Conservation (phyloP, 2,888 invertebrate genomes). For the Clunio marinus region DNA sequence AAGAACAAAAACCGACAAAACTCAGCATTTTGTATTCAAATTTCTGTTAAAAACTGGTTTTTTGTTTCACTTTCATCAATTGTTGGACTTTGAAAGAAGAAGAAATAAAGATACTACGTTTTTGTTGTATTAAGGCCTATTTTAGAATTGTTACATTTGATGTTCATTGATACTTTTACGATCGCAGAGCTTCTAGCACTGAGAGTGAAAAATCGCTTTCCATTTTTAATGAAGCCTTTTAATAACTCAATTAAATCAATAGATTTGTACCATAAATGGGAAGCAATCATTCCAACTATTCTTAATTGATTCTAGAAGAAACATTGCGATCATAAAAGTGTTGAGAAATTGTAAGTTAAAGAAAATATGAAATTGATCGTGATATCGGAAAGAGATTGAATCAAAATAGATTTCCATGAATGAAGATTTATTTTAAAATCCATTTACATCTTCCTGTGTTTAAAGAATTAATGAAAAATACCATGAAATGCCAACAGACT, state of each 20-base stretch:
- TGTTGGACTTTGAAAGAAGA: background rate
- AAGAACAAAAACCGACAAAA: too few relatives aligned
- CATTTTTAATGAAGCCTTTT: slow-evolving; percentile 12
- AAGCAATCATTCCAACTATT: background rate
- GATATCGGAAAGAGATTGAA: background rate
- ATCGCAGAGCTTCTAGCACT: background rate
- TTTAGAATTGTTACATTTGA: background rate
- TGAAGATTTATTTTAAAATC: background rate
- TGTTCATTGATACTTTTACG: slow-evolving; percentile 20
- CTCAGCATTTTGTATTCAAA: too few relatives aligned
- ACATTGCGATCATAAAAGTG: background rate
- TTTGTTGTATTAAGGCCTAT: too few relatives aligned
- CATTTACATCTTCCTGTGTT: background rate
- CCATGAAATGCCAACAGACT: too few relatives aligned
- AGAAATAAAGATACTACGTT: too few relatives aligned
- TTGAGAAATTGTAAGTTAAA: background rate
- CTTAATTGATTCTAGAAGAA: background rate
- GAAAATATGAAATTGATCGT: slow-evolving; percentile 7
- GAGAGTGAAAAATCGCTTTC: background rate
- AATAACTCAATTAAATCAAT: slow-evolving; percentile 14
- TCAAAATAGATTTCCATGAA: background rate
- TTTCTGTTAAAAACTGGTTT: too few relatives aligned
- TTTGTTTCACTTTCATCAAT: too few relatives aligned
- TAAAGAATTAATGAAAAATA: too few relatives aligned
- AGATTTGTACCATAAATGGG: slow-evolving; percentile 1